These are phyloP conservation scores for Pterocles gutturalis DNA, from an alignment of 2,113 vertebrate species.

Conservation along the genomic window DNA sequence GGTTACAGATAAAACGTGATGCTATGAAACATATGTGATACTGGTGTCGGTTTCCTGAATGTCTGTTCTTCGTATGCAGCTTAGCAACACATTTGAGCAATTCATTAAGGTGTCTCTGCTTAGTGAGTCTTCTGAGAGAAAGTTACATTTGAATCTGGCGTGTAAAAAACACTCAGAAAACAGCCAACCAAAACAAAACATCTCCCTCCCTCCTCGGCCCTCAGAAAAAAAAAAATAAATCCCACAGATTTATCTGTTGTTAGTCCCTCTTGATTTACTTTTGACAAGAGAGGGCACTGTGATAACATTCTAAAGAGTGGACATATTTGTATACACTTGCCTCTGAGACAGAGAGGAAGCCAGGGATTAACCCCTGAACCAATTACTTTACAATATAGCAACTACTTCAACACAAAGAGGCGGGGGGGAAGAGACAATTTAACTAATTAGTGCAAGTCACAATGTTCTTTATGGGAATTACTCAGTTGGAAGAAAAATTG, in stretches of 20 bases:
- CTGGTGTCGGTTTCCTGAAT: slow-evolving; percentile 49
- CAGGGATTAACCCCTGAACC: slow-evolving; percentile 51
- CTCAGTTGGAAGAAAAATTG: slow-evolving; percentile 9
- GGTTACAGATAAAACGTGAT: slow-evolving; percentile 64
- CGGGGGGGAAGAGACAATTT: background rate
- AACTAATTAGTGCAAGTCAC: background rate
- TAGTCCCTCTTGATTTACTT: slow-evolving; percentile 30
- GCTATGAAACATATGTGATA: slow-evolving; percentile 60
- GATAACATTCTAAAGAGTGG: slow-evolving; percentile 79
- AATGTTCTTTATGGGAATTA: slow-evolving; percentile 21
- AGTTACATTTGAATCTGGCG: background rate
- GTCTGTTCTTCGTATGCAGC: slow-evolving; percentile 53
- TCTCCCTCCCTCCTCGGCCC: background rate
- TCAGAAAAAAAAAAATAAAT: background rate
- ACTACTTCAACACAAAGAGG: background rate
- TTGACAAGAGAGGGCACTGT: slow-evolving; percentile 85
- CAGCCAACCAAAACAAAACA: slow-evolving; percentile 45
- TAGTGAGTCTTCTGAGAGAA: slow-evolving; percentile 29
- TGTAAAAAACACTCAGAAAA: slow-evolving; percentile 36
- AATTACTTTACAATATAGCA: slow-evolving; percentile 25
- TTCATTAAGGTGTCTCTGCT: slow-evolving; percentile 62
- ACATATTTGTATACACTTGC: slow-evolving; percentile 55
- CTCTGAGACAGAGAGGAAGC: background rate
- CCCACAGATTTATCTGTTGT: background rate
- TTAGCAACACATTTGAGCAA: slow-evolving; percentile 68